Conservation (phyloP, 2,888 invertebrate genomes). For the Eurytoma californica region DNA sequence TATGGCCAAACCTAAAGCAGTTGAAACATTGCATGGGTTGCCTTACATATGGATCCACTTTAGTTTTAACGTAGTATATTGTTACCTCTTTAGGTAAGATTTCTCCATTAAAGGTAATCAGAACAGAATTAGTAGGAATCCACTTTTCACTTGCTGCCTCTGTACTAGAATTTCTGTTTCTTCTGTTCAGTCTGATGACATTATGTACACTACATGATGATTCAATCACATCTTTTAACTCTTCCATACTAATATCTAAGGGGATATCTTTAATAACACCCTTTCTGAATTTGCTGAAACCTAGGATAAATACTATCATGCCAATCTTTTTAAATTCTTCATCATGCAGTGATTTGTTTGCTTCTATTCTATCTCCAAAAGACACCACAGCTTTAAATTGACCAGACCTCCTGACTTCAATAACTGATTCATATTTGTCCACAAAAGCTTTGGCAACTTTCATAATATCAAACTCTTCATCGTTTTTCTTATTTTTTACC, state of each 20-base stretch:
- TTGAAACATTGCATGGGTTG: neutral
- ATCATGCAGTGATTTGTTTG: neutral
- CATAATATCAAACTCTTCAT: constrained; percentile 1
- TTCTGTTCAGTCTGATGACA: neutral
- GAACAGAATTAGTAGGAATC: neutral
- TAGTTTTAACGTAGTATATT: neutral
- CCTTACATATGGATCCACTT: constrained; percentile 3
- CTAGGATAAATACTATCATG: neutral
- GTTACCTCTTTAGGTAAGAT: neutral
- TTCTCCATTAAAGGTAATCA: constrained; percentile 4
- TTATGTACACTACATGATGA: neutral
- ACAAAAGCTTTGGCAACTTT: neutral
- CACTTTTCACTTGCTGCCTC: neutral
- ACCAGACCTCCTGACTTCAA: neutral
- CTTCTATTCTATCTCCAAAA: neutral
- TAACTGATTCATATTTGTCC: neutral
- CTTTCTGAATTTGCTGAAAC: constrained; percentile 1
- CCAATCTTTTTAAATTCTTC: neutral
- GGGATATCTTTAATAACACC: neutral
- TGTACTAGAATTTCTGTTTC: neutral
- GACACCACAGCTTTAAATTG: neutral
- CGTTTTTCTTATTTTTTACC: neutral
- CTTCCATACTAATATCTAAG: neutral
- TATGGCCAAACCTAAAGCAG: constrained; percentile 8
- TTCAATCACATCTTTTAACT: neutral